A percentile compares a stretch with the other conserved stretches of the same genome.
These are phyloP conservation scores for Orthochromis malagaraziensis DNA, from an alignment of 2,113 vertebrate genomes.

Conservation along the genomic window DNA sequence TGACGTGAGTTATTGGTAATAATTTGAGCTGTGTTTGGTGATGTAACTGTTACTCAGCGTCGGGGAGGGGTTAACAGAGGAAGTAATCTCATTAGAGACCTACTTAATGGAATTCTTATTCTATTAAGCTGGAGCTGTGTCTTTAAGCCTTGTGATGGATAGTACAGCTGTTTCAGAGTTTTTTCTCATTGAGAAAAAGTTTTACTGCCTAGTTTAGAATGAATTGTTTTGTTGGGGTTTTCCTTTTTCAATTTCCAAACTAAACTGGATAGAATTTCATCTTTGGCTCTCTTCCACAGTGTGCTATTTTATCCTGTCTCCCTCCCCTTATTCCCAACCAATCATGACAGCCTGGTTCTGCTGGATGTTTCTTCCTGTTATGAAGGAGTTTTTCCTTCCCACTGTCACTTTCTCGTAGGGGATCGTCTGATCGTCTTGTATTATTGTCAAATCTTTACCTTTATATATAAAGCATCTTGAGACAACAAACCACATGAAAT, in stretches of 20 bases:
- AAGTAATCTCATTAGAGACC: conserved; percentile 29
- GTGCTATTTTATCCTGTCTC: neutral
- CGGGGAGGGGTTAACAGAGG: neutral
- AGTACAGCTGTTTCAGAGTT: neutral
- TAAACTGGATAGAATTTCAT: neutral
- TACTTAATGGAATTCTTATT: conserved; percentile 1
- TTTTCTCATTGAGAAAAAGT: neutral
- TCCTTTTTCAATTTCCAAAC: neutral
- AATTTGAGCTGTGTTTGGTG: neutral
- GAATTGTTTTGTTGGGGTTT: neutral
- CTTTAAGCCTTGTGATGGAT: neutral
- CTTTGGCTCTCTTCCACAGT: neutral
- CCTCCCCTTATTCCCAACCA: neutral
- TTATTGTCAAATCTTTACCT: neutral
- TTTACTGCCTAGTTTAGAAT: neutral
- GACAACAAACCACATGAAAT: neutral
- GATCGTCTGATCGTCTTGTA: fast-evolving
- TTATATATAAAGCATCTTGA: neutral
- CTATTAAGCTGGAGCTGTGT: neutral
- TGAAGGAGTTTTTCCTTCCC: neutral
- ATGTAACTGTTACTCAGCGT: neutral
- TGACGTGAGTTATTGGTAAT: neutral
- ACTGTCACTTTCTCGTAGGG: neutral
- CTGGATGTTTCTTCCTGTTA: neutral
- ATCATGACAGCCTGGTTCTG: neutral